Conservation (phyloP, 2,113 vertebrate genomes). For the Fregata magnificens region DNA sequence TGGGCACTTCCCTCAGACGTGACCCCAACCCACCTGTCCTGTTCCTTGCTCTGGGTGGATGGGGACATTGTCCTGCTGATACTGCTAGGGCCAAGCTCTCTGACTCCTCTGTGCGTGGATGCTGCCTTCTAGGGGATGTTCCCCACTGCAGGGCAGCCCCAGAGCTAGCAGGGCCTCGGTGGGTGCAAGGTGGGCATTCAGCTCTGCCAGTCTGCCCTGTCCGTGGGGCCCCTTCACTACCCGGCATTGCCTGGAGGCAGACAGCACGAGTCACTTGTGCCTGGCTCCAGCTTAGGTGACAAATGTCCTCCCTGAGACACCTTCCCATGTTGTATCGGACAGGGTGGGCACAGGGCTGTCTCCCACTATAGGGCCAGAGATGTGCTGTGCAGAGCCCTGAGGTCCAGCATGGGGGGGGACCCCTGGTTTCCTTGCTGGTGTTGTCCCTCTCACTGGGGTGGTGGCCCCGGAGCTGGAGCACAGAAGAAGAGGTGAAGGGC, state of each 20-base stretch:
- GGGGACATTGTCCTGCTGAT: neutral
- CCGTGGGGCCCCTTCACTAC: neutral
- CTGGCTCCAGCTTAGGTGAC: neutral
- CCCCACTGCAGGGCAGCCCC: neutral
- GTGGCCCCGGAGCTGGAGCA: neutral
- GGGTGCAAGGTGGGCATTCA: fast-evolving
- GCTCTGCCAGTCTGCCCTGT: neutral
- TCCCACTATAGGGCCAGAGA: neutral
- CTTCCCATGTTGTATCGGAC: neutral
- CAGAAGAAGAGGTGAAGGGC: neutral
- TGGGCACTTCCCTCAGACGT: no score
- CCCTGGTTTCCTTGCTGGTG: neutral
- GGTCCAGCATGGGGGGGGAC: fast-evolving
- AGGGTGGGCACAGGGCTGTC: no score
- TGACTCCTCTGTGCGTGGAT: fast-evolving
- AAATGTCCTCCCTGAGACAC: neutral
- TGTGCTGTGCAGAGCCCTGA: neutral
- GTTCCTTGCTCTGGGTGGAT: neutral
- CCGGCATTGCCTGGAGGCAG: neutral
- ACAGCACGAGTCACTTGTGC: neutral
- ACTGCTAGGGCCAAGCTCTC: neutral
- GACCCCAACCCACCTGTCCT: neutral
- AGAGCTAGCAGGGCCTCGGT: neutral
- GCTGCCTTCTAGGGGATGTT: neutral
- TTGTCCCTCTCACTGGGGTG: neutral